phyloP scores from a whole-genome alignment of 2,113 vertebrate genomes.

The Lepidothrix coronata region DNA sequence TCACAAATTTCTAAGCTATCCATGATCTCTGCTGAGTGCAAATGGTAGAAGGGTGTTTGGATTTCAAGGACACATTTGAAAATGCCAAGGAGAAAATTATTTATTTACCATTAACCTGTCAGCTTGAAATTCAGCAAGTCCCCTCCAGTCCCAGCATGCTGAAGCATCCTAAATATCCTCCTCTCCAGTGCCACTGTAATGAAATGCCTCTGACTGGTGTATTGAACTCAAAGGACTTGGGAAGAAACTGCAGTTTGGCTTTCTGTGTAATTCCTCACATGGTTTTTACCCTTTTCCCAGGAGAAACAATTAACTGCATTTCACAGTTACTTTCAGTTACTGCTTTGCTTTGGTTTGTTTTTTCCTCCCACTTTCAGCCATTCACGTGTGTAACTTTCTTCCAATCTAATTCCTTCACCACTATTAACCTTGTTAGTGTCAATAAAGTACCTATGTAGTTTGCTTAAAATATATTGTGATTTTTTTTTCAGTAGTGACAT shows the following conservation, averaged over 20 bases:
- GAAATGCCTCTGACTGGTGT: neutral
- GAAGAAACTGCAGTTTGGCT: slow-evolving; percentile 1
- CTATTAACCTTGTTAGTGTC: neutral
- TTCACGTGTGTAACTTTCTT: neutral
- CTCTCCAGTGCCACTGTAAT: neutral
- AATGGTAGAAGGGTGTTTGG: neutral
- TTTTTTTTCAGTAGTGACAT: neutral
- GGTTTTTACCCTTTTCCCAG: neutral
- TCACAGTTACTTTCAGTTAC: neutral
- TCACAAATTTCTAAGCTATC: neutral
- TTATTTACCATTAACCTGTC: slow-evolving; percentile 49
- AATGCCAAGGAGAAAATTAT: slow-evolving; percentile 8
- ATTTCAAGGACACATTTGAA: slow-evolving; percentile 9
- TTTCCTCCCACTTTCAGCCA: neutral
- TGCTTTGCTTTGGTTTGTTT: neutral
- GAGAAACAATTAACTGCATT: slow-evolving; percentile 24
- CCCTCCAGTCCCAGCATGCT: neutral
- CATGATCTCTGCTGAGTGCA: neutral
- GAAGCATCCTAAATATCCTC: slow-evolving; percentile 3
- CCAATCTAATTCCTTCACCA: neutral
- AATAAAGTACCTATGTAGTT: neutral
- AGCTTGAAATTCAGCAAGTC: slow-evolving; percentile 27
- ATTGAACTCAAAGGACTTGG: neutral
- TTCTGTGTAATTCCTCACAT: neutral
- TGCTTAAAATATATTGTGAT: neutral